Evolutionary conservation across 2,888 invertebrate genomes (phyloP).

Genomic region (Acronicta aceris): DNA sequence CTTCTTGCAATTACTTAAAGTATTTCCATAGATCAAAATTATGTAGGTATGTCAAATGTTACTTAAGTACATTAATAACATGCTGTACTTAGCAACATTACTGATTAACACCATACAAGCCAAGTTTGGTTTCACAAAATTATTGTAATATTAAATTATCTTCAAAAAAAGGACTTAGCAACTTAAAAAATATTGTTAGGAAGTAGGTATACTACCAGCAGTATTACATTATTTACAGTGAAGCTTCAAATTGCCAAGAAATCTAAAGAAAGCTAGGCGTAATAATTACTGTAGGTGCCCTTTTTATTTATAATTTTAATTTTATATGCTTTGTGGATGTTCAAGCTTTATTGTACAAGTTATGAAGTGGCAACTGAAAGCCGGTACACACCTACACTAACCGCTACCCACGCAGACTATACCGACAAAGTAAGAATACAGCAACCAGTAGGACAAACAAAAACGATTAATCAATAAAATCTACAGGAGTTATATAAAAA

Average conservation of each 20-base stretch:
- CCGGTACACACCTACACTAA: constrained; percentile 25
- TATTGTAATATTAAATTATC: no score
- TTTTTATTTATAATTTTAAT: constrained; percentile 10
- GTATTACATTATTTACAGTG: neutral
- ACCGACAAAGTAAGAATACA: constrained; percentile 6
- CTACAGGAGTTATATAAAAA: constrained; percentile 21
- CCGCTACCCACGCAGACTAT: constrained; percentile 1
- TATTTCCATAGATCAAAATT: no score
- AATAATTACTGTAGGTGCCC: neutral
- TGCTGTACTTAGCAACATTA: no score
- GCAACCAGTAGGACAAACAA: constrained; percentile 7
- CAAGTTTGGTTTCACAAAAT: no score
- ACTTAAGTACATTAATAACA: no score
- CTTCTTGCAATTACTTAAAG: no score
- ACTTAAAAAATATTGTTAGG: no score
- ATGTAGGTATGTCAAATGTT: no score
- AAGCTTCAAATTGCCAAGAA: neutral
- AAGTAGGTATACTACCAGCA: no score
- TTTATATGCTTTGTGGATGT: neutral
- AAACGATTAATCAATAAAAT: constrained; percentile 29
- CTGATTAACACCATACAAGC: no score
- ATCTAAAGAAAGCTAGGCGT: constrained; percentile 13
- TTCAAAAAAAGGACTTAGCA: no score
- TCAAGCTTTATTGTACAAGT: neutral
- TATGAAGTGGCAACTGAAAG: constrained; percentile 35